These are phyloP conservation scores for Drymonia ruficornis DNA, from an alignment of 2,888 invertebrate species.

Conservation along the genomic window DNA sequence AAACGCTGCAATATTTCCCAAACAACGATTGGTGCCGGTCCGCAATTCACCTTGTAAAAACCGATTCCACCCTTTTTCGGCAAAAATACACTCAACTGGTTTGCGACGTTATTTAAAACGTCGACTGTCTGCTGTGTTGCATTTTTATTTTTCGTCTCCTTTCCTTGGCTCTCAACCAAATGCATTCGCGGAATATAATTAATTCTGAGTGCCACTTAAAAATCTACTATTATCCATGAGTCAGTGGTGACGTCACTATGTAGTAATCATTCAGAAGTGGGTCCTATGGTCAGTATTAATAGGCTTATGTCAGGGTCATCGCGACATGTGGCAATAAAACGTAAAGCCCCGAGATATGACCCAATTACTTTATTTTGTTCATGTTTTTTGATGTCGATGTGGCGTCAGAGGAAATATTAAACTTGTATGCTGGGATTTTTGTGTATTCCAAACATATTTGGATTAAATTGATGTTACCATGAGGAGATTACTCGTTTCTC, in stretches of 20 bases:
- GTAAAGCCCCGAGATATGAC: background rate
- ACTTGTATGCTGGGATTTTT: background rate
- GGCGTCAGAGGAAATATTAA: background rate
- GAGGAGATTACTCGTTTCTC: background rate
- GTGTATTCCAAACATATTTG: too few species aligned
- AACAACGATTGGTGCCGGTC: background rate
- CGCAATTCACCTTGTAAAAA: background rate
- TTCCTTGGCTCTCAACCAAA: slow-evolving; percentile 45
- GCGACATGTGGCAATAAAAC: background rate
- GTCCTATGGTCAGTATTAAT: slow-evolving; percentile 1
- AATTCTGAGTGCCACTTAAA: slow-evolving; percentile 25
- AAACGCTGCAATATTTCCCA: background rate
- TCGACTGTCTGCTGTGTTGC: background rate
- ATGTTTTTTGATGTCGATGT: background rate
- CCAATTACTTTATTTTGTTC: background rate
- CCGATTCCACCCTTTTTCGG: background rate
- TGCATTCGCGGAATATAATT: slow-evolving; percentile 43
- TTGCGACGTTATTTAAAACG: background rate
- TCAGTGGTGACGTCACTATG: slow-evolving; percentile 27
- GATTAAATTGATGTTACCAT: background rate
- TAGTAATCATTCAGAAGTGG: slow-evolving; percentile 2
- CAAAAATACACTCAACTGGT: background rate
- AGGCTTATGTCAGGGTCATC: slow-evolving; percentile 1
- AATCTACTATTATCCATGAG: slow-evolving; percentile 17
- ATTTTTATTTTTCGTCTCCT: background rate